Percentiles rank a stretch among this genome's conserved stretches.
phyloP scores from a whole-genome alignment of 2,797 vertebrate species.

The Nyctalus aviator region DNA sequence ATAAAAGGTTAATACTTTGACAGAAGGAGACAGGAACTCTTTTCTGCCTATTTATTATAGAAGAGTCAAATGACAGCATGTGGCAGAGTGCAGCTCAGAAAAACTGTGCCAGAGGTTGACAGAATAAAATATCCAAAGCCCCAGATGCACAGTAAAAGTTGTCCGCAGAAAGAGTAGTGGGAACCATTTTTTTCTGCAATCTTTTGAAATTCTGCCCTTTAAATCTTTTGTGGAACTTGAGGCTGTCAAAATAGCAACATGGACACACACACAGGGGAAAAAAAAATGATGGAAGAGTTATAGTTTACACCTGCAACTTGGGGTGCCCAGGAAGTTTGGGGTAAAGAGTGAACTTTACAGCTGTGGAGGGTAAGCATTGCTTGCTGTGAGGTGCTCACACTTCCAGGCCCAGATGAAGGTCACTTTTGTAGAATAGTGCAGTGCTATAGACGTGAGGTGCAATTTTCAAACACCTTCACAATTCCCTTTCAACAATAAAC shows the following conservation, averaged over 20 bases:
- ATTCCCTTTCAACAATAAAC: background rate
- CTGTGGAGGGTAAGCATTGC: background rate
- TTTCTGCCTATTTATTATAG: background rate
- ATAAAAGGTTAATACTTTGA: conserved; percentile 21
- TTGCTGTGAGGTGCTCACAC: conserved; percentile 20
- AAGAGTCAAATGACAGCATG: conserved; percentile 39
- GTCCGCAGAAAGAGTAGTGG: background rate
- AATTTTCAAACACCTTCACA: background rate
- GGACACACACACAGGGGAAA: background rate
- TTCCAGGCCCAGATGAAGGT: background rate
- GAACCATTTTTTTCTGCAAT: background rate
- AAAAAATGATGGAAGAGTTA: background rate
- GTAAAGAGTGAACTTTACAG: conserved; percentile 40
- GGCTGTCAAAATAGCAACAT: conserved; percentile 14
- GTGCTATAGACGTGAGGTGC: background rate
- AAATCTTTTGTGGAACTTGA: background rate
- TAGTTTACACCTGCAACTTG: conserved; percentile 24
- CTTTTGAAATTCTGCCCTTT: conserved; percentile 57
- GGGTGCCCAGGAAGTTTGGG: background rate
- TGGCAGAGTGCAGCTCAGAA: background rate
- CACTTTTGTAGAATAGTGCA: background rate
- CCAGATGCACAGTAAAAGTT: conserved; percentile 22
- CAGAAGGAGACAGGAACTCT: background rate
- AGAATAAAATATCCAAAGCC: conserved; percentile 49
- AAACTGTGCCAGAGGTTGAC: background rate